Conservation (phyloP, 1,140 invertebrate genomes). For the Lepidurus packardi region DNA sequence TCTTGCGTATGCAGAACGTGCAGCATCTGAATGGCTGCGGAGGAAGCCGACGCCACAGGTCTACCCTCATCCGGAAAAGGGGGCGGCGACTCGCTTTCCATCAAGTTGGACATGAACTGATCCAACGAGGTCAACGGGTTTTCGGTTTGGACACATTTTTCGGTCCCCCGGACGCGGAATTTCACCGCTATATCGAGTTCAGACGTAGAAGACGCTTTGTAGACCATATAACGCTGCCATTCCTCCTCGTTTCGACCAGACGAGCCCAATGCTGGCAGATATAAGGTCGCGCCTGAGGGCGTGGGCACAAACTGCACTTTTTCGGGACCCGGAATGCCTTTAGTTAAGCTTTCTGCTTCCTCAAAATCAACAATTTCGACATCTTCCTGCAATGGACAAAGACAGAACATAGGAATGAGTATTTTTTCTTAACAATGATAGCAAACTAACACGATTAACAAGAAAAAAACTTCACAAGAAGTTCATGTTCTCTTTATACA, state of each 20-base stretch:
- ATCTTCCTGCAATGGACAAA: background rate
- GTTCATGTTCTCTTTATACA: too few relatives aligned
- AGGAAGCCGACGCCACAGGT: background rate
- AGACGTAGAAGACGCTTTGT: constrained; percentile 39
- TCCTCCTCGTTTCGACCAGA: constrained; percentile 36
- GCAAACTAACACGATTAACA: too few relatives aligned
- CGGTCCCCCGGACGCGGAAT: constrained; percentile 51
- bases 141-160: constrained; percentile 55
- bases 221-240: constrained; percentile 50
- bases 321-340: constrained; percentile 59
- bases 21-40: background rate
- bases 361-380: constrained; percentile 35
- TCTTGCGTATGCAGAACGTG: constrained; percentile 21
- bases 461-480: too few relatives aligned
- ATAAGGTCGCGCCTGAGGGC: constrained; percentile 42
- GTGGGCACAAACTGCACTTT: constrained; percentile 46
- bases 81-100: background rate
- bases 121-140: constrained; percentile 37
- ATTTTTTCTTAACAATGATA: too few relatives aligned
- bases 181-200: constrained; percentile 42
- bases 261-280: constrained; percentile 36
- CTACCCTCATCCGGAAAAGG: background rate
- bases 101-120: background rate
- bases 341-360: constrained; percentile 58
- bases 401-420: background rate